Percentiles rank a stretch among this genome's conserved stretches.
Evolutionary conservation across 2,797 vertebrate genomes (phyloP).

Genomic region (Heliangelus exortis): DNA sequence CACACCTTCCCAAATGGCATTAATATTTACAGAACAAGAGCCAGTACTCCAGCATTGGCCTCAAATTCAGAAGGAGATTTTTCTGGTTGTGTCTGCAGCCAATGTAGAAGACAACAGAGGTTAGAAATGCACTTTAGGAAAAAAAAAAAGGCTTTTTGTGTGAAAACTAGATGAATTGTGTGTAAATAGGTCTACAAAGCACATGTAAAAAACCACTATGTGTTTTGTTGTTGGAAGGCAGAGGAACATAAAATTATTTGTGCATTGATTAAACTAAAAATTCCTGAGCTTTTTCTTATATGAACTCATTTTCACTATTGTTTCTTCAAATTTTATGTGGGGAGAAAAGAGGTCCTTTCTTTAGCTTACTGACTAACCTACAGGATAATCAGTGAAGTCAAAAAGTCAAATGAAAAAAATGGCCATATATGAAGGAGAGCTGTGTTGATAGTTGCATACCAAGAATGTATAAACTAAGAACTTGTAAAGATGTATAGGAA

Average conservation of each 20-base stretch:
- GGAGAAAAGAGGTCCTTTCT: not conserved
- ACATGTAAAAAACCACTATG: conserved; percentile 4
- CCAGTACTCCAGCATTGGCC: conserved; percentile 19
- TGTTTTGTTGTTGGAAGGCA: not conserved
- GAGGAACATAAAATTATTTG: not conserved
- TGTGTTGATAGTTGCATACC: not conserved
- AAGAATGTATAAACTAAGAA: not conserved
- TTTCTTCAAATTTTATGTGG: not conserved
- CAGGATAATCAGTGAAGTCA: not conserved
- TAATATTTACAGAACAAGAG: conserved; percentile 47
- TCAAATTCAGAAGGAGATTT: conserved; percentile 42
- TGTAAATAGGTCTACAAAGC: conserved; percentile 14
- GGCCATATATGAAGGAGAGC: not conserved
- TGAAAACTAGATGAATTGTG: not conserved
- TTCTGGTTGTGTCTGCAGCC: conserved; percentile 36
- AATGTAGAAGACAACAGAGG: conserved; percentile 20
- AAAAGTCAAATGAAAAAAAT: not conserved
- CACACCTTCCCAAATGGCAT: not conserved
- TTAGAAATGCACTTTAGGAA: conserved; percentile 1
- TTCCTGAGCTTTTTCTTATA: not conserved
- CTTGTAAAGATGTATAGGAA: not conserved
- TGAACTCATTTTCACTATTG: not conserved
- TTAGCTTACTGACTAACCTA: not conserved
- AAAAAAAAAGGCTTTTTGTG: not conserved
- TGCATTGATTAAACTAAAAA: not conserved